Evolutionary conservation across 2,888 invertebrate genomes (phyloP), one percentile per base, ranked within the genome.

Genomic region (Microplitis manilae): DNA sequence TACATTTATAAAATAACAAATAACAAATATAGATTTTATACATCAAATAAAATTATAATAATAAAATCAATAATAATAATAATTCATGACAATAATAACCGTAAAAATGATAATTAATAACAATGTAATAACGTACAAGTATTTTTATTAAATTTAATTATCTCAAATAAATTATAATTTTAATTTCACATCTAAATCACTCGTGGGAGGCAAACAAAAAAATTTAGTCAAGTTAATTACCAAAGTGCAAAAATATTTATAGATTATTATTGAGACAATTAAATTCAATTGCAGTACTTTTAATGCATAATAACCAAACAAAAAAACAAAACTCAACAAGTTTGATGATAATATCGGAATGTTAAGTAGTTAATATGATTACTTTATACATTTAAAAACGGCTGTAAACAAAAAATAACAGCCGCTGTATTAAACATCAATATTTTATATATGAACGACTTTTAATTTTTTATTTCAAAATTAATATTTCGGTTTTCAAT

Each of bases 11-110:
- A 76, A 71, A 38, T 67, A 76, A 76, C 76, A 76, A 75, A 71
- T 65, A 76, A 76, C 70, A 68, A 62, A 69, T 40, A 71, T 76
- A 76, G 20, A 76, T 76, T 38, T 76, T 76, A 76, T 76, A 65
- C 60, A 76, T 71, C 59, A 70, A 65, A 76, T 71, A 70, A 70
- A 59, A 62, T 62, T 20, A 50, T 50, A 50, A 50, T 50, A 50
- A 50, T 50, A 50, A 50, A 15, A 20, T 8, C 15, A 62, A 17
- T 17, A 62, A 62, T 15, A 15, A n/a, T 59, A 13, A 13, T 59
- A 59, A 59, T 59, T 62, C 40, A 73, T 73, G 40, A 30, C 30
- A 30, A 30, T 30, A 30, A 30, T 30, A 30, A 30, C 30, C 30
- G 2, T 30, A 30, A 30, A 30, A 67, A 67, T 15, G 20, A 72